Conservation (phyloP, 2,113 vertebrate species). For the Heteronetta atricapilla region DNA sequence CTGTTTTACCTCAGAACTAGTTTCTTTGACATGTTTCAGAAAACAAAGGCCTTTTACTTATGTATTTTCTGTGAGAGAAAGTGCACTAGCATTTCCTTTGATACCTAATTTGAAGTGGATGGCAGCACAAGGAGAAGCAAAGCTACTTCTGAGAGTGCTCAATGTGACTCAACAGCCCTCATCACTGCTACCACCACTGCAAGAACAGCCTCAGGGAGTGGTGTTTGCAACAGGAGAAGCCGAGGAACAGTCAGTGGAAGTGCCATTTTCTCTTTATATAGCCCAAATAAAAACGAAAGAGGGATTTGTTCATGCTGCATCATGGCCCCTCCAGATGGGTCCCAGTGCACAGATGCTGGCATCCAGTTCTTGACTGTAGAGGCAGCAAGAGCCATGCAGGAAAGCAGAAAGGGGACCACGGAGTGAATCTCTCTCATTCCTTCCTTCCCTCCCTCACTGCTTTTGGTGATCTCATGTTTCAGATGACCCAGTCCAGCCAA, state of each 20-base stretch:
- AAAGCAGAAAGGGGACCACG: background rate
- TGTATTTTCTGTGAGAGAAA: background rate
- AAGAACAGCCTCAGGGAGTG: background rate
- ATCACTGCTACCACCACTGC: background rate
- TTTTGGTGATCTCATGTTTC: background rate
- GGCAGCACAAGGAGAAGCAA: background rate
- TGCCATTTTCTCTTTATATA: background rate
- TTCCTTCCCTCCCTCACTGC: background rate
- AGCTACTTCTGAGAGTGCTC: background rate
- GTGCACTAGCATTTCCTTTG: background rate
- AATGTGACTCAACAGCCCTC: too few species aligned
- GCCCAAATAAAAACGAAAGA: background rate
- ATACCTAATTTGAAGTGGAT: background rate
- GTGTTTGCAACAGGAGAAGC: background rate
- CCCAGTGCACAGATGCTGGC: background rate
- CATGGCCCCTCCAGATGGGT: background rate
- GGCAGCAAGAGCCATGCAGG: background rate
- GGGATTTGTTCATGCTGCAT: background rate
- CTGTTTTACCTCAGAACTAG: background rate
- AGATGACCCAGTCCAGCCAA: background rate
- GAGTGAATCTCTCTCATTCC: background rate
- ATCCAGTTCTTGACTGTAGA: background rate
- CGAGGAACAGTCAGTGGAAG: background rate
- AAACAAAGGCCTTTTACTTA: background rate
- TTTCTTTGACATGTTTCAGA: fast-evolving